A percentile compares a stretch with the other conserved stretches of the same genome.
Conservation (phyloP, 2,888 invertebrate genomes). For the Gymnosoma rotundatum region DNA sequence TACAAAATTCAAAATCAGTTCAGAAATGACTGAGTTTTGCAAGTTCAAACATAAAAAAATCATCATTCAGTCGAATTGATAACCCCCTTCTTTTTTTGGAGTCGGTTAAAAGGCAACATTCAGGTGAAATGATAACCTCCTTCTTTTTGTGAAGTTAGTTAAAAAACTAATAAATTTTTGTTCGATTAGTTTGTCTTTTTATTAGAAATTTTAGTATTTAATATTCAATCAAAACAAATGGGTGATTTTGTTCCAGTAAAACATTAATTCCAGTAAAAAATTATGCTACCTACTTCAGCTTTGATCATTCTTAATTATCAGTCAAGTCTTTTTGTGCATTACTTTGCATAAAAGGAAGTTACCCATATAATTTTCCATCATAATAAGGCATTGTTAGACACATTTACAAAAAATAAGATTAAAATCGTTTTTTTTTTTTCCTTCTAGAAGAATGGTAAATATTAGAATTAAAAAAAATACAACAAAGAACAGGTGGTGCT, state of each 20-base stretch:
- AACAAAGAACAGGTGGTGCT: constrained; percentile 47
- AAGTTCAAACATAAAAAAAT: no score
- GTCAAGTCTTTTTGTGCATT: not conserved
- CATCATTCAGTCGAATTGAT: no score
- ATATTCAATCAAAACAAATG: not conserved
- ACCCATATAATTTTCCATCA: constrained; percentile 33
- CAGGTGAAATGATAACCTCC: no score
- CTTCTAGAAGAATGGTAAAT: constrained; percentile 26
- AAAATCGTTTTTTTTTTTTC: constrained; percentile 1
- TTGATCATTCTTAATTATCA: not conserved
- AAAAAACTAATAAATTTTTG: no score
- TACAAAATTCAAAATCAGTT: no score
- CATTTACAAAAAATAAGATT: constrained; percentile 12
- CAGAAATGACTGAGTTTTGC: no score
- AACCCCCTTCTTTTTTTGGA: no score
- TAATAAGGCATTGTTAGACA: constrained; percentile 5
- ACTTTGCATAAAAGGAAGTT: constrained; percentile 44
- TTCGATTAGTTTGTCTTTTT: not conserved
- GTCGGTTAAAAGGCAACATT: no score
- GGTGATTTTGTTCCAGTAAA: not conserved
- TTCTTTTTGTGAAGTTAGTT: no score
- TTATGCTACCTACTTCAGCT: not conserved
- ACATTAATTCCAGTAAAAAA: no score
- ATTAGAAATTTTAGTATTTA: not conserved
- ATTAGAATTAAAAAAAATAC: not conserved